These are phyloP conservation scores for Lagopus muta DNA, from an alignment of 2,113 vertebrate genomes.

Conservation along the genomic window DNA sequence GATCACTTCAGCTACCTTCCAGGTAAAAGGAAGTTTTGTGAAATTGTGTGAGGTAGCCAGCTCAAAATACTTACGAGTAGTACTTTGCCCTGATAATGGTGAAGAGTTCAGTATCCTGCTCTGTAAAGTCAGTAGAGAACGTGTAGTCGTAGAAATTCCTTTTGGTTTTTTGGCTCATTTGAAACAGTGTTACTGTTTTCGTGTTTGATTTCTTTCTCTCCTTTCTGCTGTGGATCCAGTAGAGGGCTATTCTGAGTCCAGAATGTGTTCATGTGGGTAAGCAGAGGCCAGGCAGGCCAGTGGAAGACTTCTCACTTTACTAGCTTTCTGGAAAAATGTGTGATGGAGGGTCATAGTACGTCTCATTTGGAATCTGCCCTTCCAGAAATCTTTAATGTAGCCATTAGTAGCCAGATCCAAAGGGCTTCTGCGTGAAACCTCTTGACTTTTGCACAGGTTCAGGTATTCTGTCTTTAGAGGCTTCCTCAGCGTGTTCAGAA, in stretches of 20 bases:
- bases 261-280: neutral
- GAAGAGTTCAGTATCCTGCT: neutral
- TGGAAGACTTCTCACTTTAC: neutral
- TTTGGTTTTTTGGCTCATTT: neutral
- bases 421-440: fast-evolving
- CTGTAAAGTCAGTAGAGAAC: neutral
- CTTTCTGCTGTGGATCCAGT: neutral
- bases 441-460: neutral
- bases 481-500: neutral
- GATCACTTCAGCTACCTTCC: slow-evolving; percentile 93
- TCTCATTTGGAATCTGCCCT: neutral
- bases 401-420: neutral
- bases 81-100: neutral
- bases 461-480: neutral
- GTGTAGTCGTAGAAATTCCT: neutral
- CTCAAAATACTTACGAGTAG: neutral
- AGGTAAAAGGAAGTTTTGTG: slow-evolving; percentile 80
- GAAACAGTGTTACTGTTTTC: neutral
- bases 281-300: neutral
- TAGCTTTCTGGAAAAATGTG: neutral
- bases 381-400: neutral
- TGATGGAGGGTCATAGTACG: neutral
- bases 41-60: neutral
- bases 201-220: neutral
- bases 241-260: neutral